phyloP scores from a whole-genome alignment of 2,888 invertebrate genomes.

The Monochamus alternatus region DNA sequence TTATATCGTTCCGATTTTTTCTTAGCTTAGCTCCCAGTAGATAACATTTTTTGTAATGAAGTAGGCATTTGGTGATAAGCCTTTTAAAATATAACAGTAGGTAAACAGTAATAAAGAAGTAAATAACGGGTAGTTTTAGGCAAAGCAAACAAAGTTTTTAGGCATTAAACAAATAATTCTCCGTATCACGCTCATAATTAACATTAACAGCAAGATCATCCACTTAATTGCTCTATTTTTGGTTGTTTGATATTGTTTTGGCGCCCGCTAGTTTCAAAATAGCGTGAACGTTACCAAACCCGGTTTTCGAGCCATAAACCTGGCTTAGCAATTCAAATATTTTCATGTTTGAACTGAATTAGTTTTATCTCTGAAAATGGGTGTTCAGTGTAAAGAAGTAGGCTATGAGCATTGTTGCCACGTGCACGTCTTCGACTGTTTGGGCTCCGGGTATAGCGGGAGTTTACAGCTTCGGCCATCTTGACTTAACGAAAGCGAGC shows the following conservation, averaged over 20 bases:
- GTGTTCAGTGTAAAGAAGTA: constrained; percentile 41
- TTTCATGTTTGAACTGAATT: constrained; percentile 21
- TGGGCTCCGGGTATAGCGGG: constrained; percentile 38
- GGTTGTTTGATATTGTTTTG: constrained; percentile 31
- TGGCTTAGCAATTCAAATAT: constrained; percentile 32
- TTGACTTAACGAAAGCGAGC: constrained; percentile 30
- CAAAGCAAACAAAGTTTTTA: neutral
- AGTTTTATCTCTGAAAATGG: constrained; percentile 23
- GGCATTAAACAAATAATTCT: neutral
- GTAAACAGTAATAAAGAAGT: constrained; percentile 1
- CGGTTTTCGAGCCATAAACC: constrained; percentile 22
- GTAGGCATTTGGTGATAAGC: neutral
- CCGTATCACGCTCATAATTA: neutral
- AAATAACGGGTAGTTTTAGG: constrained; percentile 3
- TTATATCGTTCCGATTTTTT: no score
- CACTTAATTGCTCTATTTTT: constrained; percentile 29
- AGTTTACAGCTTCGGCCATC: constrained; percentile 39
- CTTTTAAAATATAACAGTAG: neutral
- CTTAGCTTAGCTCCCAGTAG: neutral
- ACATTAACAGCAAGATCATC: constrained; percentile 4
- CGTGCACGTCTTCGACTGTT: constrained; percentile 43
- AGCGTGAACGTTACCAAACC: constrained; percentile 17
- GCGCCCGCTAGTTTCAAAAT: constrained; percentile 7
- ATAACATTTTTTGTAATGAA: constrained; percentile 1
- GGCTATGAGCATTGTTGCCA: constrained; percentile 52